phyloP scores from a whole-genome alignment of 2,888 invertebrate species.

The Diachrysia chrysitis region DNA sequence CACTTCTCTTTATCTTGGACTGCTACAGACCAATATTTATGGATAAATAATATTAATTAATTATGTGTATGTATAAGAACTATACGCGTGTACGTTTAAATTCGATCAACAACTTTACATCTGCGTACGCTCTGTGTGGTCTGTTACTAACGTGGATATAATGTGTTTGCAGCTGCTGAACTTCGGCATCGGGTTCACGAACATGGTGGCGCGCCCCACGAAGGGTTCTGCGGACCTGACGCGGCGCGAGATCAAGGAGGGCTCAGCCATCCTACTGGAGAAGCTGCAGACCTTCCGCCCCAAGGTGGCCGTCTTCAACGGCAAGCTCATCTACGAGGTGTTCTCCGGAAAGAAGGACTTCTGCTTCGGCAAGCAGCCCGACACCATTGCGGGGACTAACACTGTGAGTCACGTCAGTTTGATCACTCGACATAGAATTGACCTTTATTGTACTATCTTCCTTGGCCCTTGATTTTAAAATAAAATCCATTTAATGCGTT shows the following conservation, averaged over 20 bases:
- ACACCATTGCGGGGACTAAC: slow-evolving; percentile 97
- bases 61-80: no score
- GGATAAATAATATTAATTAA: no score
- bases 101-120: no score
- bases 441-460: no score
- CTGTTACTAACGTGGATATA: background rate
- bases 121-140: no score
- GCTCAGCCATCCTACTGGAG: slow-evolving; percentile 95
- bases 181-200: slow-evolving; percentile 99
- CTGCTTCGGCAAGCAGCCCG: slow-evolving; percentile 98
- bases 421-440: no score
- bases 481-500: no score
- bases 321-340: slow-evolving; percentile 99
- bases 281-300: slow-evolving; percentile 97
- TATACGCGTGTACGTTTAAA: no score
- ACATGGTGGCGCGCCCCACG: slow-evolving; percentile 98
- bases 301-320: slow-evolving; percentile 99
- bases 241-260: slow-evolving; percentile 97
- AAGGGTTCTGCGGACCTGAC: slow-evolving; percentile 98
- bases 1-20: no score
- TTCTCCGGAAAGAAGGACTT: slow-evolving; percentile 99
- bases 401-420: slow-evolving; percentile 91
- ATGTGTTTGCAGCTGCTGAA: slow-evolving; percentile 91
- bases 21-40: no score
- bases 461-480: no score